Conservation (phyloP, 2,888 invertebrate genomes). For the Ischnura elegans region DNA sequence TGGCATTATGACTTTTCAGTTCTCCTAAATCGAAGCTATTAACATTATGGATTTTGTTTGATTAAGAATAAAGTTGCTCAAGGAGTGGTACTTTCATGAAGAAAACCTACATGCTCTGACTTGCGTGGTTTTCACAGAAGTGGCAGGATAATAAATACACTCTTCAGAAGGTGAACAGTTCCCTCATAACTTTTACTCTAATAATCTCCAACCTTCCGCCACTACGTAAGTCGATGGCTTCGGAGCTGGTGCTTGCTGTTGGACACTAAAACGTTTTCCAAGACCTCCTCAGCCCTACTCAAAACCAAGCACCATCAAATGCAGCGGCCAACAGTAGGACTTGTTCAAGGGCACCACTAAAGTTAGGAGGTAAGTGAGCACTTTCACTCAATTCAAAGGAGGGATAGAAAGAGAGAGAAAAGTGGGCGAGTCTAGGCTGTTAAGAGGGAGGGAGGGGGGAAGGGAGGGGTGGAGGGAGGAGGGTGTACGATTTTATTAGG, state of each 20-base stretch:
- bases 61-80: not conserved
- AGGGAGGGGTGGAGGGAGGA: not conserved
- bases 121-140: not conserved
- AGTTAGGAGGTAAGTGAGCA: not conserved
- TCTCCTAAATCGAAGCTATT: not conserved
- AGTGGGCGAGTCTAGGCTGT: not conserved
- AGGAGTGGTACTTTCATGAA: not conserved
- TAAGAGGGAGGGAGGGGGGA: not conserved
- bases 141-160: not conserved
- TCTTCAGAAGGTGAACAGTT: not conserved
- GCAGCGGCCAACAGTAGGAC: not conserved
- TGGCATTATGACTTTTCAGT: not conserved
- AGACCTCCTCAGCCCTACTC: not conserved
- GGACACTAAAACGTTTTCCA: not conserved
- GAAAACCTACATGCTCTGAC: not conserved
- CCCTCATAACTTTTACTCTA: not conserved
- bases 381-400: not conserved
- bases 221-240: not conserved
- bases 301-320: not conserved
- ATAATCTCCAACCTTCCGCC: not conserved
- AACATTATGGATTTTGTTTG: not conserved
- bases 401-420: not conserved
- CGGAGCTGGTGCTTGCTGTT: not conserved
- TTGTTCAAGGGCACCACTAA: slow-evolving; percentile 3
- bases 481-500: too few species aligned